phyloP scores from a whole-genome alignment of 1,140 invertebrate species.

The Drosophila lini region DNA sequence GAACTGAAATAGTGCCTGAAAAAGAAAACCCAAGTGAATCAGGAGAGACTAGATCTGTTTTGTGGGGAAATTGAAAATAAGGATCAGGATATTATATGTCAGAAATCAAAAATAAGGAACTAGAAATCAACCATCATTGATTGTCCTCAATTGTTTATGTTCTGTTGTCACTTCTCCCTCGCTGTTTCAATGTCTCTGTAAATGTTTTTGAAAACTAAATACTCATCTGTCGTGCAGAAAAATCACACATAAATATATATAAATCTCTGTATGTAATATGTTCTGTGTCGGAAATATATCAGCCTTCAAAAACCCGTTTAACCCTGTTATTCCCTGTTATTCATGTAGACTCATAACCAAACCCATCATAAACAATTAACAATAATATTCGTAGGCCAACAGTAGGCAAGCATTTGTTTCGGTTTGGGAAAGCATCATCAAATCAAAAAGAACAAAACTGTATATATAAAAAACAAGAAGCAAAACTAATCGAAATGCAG shows the following conservation, averaged over 20 bases:
- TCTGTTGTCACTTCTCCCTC: not conserved
- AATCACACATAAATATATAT: slow-evolving; percentile 11
- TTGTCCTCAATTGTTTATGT: slow-evolving; percentile 1
- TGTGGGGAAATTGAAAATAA: not conserved
- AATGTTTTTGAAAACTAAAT: slow-evolving; percentile 4
- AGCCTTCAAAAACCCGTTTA: not conserved
- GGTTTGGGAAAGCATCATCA: slow-evolving; percentile 36
- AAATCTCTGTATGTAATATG: slow-evolving; percentile 23
- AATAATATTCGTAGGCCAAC: slow-evolving; percentile 4
- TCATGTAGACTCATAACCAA: not conserved
- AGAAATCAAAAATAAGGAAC: not conserved
- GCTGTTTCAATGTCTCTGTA: slow-evolving; percentile 17
- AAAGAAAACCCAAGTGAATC: not conserved
- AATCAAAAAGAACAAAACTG: slow-evolving; percentile 16
- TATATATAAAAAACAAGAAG: slow-evolving; percentile 33
- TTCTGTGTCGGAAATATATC: slow-evolving; percentile 11
- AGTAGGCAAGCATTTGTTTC: slow-evolving; percentile 37
- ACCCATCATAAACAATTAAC: slow-evolving; percentile 7
- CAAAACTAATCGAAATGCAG: slow-evolving; percentile 30
- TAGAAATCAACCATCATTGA: slow-evolving; percentile 14
- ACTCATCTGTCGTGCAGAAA: slow-evolving; percentile 24
- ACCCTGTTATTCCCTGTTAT: not conserved
- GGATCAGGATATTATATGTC: not conserved
- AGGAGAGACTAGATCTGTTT: not conserved
- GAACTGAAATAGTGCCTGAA: not conserved